Conservation (phyloP, 1,140 invertebrate species). For the Oncopodura yosiiana region DNA sequence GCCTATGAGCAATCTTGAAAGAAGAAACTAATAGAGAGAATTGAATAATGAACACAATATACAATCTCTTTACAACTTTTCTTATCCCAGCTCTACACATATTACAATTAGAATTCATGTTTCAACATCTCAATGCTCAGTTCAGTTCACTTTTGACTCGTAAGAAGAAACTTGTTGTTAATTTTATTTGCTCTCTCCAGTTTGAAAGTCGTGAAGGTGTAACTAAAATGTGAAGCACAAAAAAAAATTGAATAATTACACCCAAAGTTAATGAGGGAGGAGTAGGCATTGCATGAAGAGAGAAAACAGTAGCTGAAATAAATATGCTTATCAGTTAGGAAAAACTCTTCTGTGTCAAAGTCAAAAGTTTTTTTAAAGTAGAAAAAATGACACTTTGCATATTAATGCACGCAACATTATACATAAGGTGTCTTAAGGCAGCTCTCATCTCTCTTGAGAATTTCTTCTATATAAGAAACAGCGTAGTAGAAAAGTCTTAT, state of each 20-base stretch:
- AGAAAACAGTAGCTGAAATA: constrained; percentile 15
- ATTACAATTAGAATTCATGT: constrained; percentile 1
- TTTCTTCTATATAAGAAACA: no score
- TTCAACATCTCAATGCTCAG: neutral
- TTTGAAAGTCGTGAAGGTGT: no score
- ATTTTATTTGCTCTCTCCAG: no score
- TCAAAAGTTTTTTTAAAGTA: no score
- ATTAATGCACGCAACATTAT: constrained; percentile 4
- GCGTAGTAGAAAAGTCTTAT: no score
- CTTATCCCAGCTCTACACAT: neutral
- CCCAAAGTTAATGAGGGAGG: constrained; percentile 18
- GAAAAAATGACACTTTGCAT: constrained; percentile 23
- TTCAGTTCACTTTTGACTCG: neutral
- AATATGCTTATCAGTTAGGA: constrained; percentile 17
- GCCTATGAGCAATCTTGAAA: no score
- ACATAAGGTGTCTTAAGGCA: neutral
- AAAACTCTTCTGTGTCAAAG: no score
- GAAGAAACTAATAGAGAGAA: no score
- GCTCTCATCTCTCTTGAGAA: neutral
- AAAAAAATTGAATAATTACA: constrained; percentile 20
- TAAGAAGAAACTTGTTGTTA: no score
- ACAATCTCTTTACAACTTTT: neutral
- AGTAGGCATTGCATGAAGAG: no score
- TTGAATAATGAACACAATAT: neutral
- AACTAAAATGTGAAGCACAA: neutral